phyloP scores from a whole-genome alignment of 2,113 vertebrate genomes.

The Pavo muticus region DNA sequence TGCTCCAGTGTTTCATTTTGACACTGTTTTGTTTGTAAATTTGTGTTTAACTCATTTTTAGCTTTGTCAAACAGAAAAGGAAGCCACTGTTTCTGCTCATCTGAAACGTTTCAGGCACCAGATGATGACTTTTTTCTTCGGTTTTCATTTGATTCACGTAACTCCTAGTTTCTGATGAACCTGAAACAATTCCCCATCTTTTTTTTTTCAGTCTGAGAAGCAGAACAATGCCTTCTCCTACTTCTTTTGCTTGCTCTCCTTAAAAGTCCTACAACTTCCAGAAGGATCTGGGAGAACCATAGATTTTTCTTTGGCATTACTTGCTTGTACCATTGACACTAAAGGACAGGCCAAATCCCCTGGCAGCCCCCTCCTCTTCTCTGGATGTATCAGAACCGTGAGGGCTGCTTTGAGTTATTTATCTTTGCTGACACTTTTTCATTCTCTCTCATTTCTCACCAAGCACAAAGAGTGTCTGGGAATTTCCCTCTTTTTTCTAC shows the following conservation, averaged over 20 bases:
- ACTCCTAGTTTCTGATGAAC: background rate
- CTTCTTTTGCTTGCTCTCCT: background rate
- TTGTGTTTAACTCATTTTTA: background rate
- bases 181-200: background rate
- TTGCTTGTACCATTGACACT: fast-evolving
- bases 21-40: background rate
- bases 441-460: background rate
- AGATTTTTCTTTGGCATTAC: background rate
- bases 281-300: background rate
- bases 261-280: background rate
- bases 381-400: background rate
- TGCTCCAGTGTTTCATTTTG: background rate
- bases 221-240: background rate
- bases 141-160: background rate
- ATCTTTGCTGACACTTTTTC: background rate
- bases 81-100: background rate
- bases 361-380: no score
- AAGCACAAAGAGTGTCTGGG: background rate
- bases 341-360: no score
- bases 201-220: background rate
- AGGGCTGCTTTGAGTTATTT: background rate
- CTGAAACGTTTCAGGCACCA: background rate
- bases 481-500: background rate
- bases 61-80: background rate
- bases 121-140: background rate